Conservation (phyloP, 1,140 invertebrate species). For the Lordiphosa mommai region DNA sequence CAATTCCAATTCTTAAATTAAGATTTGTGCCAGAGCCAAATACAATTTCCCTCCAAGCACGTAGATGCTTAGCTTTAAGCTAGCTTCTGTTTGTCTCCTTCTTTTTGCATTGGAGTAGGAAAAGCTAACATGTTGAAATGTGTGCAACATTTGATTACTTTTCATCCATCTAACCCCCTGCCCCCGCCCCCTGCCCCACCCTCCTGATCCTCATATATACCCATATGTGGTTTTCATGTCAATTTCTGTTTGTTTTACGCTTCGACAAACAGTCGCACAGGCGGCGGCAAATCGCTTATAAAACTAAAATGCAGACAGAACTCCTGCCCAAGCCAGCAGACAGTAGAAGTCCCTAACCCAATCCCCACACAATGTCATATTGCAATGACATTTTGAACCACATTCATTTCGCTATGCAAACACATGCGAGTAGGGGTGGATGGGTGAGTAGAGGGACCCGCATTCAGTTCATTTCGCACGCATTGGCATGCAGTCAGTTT, state of each 20-base stretch:
- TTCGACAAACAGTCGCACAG: slow-evolving; percentile 52
- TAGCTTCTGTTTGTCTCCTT: not conserved
- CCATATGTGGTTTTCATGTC: slow-evolving; percentile 48
- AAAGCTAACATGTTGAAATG: slow-evolving; percentile 33
- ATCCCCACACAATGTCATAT: slow-evolving; percentile 52
- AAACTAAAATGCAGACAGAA: slow-evolving; percentile 55
- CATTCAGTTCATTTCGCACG: slow-evolving; percentile 48
- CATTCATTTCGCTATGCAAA: slow-evolving; percentile 58
- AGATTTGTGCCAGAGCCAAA: no score
- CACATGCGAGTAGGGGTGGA: slow-evolving; percentile 3
- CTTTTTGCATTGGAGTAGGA: not conserved
- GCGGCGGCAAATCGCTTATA: slow-evolving; percentile 55
- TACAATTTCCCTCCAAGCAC: no score
- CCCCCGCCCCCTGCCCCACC: not conserved
- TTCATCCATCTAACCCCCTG: slow-evolving; percentile 18
- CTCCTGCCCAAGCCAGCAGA: slow-evolving; percentile 1
- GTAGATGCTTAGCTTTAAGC: not conserved
- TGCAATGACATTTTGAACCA: slow-evolving; percentile 57
- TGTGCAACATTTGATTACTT: slow-evolving; percentile 68
- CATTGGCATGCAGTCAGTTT: slow-evolving; percentile 42
- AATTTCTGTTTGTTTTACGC: slow-evolving; percentile 66
- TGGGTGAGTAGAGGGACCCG: slow-evolving; percentile 1
- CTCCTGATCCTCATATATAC: not conserved
- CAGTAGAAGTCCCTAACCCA: not conserved
- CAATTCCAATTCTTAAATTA: no score